These are phyloP conservation scores for Neolamprologus ventralis DNA, from an alignment of 2,113 vertebrate genomes.

Conservation along the genomic window DNA sequence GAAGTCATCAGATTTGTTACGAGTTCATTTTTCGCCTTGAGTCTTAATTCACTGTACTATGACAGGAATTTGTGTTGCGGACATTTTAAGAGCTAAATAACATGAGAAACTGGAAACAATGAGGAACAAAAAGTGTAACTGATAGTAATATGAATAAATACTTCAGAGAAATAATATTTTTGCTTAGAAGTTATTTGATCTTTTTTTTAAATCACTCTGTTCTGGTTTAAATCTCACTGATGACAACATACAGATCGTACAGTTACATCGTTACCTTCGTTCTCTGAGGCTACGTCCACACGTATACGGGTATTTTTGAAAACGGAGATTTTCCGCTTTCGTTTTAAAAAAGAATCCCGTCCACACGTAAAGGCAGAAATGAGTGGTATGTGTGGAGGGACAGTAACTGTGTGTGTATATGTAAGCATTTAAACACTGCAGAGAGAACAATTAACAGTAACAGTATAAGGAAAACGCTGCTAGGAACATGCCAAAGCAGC, in stretches of 20 bases:
- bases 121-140: not conserved
- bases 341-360: too few relatives aligned
- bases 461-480: too few relatives aligned
- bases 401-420: too few relatives aligned
- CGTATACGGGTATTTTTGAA: too few relatives aligned
- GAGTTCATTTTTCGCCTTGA: not conserved
- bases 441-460: too few relatives aligned
- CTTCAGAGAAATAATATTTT: not conserved
- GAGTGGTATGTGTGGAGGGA: too few relatives aligned
- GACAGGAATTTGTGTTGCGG: not conserved
- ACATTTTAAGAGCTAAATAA: not conserved
- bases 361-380: too few relatives aligned
- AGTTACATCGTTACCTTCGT: not conserved
- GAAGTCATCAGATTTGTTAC: not conserved
- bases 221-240: not conserved
- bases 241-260: not conserved
- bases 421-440: too few relatives aligned
- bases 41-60: not conserved
- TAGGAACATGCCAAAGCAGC: too few relatives aligned
- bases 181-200: not conserved
- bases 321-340: rapidly evolving
- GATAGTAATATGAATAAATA: not conserved
- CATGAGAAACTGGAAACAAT: not conserved
- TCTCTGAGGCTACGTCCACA: rapidly evolving
- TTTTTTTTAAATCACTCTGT: not conserved